Conservation (phyloP, 92 coral and sea anemone species). For the Palythoa heliodiscus region DNA sequence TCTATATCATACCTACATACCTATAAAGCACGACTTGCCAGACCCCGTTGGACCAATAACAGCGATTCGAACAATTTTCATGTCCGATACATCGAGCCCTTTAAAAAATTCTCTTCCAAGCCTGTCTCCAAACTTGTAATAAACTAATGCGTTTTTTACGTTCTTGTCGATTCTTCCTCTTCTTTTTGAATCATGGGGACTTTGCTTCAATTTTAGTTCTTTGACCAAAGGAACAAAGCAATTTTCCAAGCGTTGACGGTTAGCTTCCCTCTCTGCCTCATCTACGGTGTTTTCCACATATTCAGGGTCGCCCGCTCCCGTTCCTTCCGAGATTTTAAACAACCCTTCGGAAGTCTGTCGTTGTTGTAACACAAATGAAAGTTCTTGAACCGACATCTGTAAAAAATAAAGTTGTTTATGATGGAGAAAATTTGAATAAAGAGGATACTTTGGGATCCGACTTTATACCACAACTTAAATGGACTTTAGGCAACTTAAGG, state of each 20-base stretch:
- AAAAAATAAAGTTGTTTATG: no score
- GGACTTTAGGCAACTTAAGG: no score
- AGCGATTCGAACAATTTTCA: constrained; percentile 65
- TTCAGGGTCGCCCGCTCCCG: not conserved
- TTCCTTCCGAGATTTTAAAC: not conserved
- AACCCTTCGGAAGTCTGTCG: not conserved
- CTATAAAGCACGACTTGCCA: constrained; percentile 84
- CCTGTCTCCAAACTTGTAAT: constrained; percentile 64
- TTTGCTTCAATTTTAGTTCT: constrained; percentile 22
- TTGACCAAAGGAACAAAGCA: constrained; percentile 12
- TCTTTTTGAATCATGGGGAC: not conserved
- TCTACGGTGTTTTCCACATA: not conserved
- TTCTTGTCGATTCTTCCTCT: constrained; percentile 19
- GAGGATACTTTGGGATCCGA: no score
- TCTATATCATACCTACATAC: no score
- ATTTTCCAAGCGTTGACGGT: constrained; percentile 7
- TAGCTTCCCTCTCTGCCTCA: constrained; percentile 2
- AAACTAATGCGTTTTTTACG: constrained; percentile 54
- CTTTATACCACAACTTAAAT: no score
- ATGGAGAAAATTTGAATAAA: no score
- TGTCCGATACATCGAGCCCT: constrained; percentile 66
- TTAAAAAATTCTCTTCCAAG: constrained; percentile 42
- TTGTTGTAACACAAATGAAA: not conserved
- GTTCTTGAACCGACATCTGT: constrained; percentile 36
- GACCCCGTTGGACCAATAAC: constrained; percentile 84